Evolutionary conservation across 2,113 vertebrate species (phyloP), one percentile per base, ranked within the genome.

Genomic region (Aptenodytes patagonicus): DNA sequence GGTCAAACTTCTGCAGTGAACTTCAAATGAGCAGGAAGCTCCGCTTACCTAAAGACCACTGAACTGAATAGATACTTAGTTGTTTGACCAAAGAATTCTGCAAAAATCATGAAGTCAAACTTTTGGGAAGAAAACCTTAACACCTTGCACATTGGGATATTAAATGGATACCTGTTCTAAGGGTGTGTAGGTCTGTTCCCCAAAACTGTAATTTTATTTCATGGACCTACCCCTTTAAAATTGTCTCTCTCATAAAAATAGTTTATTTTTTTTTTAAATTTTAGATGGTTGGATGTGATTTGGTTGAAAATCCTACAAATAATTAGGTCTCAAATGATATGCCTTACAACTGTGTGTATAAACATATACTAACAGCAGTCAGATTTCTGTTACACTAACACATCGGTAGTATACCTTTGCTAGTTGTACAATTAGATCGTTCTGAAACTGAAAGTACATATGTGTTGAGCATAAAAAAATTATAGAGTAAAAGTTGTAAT

Each of bases 91-190:
- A 75, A 80, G 9, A 64, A 12, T 12, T 80, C 11, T 36, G 34
- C 26, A 44, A 68, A 32, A 71, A 54, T 28, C 24, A 26, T 29
- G 10, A 57, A 52, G 66, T 52, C 7, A 61, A 52, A 31, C 9
- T 55, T 70, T 6, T 66, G 40, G 34, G 19, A 11, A 61, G 11
- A 91, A 83, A 54, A 2, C 11, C 16, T 68, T 72, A 68, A 40
- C 40, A 57, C 0, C 2, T 60, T 54, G 7, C 10, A 17, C 6
- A 18, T 16, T 49, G 10, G 2, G 3, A 13, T 54, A 21, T 2
- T 36, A 54, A 62, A 77, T 0, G 0, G 40, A 31, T 46, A 60
- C 4, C 4, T 46, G 3, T 64, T 83, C 6, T 80, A 54, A 72
- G 9, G 4, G 7, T 57, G 9, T 15, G 8, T 52, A 57, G 10